Percentiles rank a stretch among this genome's conserved stretches.
phyloP scores from a whole-genome alignment of 1,140 invertebrate genomes.

The Latrodectus geometricus region DNA sequence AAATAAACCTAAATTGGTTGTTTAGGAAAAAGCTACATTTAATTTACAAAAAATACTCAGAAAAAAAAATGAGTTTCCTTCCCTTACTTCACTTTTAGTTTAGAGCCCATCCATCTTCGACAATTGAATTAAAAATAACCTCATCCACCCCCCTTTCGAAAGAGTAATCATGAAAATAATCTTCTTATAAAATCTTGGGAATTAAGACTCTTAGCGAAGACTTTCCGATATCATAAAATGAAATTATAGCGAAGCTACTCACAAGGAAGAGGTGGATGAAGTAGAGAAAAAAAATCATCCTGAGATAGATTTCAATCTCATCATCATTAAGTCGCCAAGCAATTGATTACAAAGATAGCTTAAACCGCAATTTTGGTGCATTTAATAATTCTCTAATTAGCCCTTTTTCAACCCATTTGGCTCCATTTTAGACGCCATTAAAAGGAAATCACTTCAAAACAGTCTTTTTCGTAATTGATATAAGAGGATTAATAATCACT shows the following conservation, averaged over 20 bases:
- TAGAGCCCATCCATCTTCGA: not conserved
- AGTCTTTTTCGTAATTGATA: constrained; percentile 60
- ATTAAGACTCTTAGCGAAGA: constrained; percentile 50
- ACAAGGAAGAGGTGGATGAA: not conserved
- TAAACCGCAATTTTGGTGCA: constrained; percentile 60
- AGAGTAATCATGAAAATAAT: constrained; percentile 34
- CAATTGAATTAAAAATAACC: constrained; percentile 49
- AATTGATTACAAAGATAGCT: constrained; percentile 61
- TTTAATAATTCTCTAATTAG: constrained; percentile 62
- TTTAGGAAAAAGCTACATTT: too few relatives aligned
- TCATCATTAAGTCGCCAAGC: constrained; percentile 51
- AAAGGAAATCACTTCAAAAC: constrained; percentile 62
- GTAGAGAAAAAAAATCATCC: constrained; percentile 24
- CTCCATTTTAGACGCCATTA: constrained; percentile 48
- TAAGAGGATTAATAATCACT: constrained; percentile 60
- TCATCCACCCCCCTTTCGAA: not conserved
- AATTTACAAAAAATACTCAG: too few relatives aligned
- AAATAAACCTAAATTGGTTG: too few relatives aligned
- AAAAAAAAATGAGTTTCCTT: too few relatives aligned
- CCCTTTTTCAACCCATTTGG: constrained; percentile 59
- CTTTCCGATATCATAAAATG: constrained; percentile 40
- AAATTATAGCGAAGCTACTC: constrained; percentile 33
- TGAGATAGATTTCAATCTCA: constrained; percentile 26
- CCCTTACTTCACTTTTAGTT: too few relatives aligned
- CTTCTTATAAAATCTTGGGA: constrained; percentile 61